Evolutionary conservation across 1,140 invertebrate genomes (phyloP).

Genomic region (Temnothorax nylanderi): DNA sequence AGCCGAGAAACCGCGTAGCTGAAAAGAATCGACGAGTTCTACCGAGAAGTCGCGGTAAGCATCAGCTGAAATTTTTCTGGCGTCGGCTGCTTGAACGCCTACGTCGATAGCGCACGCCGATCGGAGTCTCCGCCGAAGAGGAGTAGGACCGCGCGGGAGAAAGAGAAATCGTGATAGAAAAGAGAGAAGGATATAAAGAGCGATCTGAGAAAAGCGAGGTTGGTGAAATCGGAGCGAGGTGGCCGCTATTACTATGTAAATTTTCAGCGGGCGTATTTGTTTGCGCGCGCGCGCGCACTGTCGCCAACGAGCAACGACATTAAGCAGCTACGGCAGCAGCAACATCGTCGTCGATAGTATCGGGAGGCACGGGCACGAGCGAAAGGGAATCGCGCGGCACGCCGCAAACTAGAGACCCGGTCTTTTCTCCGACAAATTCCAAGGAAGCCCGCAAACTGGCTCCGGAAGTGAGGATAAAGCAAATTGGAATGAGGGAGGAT

Average conservation of each 20-base stretch:
- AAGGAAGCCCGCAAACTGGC: conserved; percentile 83
- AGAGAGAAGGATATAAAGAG: not conserved
- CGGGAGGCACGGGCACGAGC: not conserved
- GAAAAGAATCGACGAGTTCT: not conserved
- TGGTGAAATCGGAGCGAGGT: conserved; percentile 5
- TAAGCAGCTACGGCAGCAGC: conserved; percentile 7
- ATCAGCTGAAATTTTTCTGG: not conserved
- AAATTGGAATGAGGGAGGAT: conserved; percentile 86
- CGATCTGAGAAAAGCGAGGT: conserved; percentile 4
- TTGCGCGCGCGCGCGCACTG: conserved; percentile 69
- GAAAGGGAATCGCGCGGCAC: not conserved
- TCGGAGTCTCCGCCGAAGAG: not conserved
- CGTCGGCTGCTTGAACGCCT: not conserved
- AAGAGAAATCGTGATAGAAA: not conserved
- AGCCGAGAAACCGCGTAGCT: not conserved
- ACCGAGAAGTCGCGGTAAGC: not conserved
- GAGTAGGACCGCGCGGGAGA: not conserved
- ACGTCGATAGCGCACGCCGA: conserved; percentile 8
- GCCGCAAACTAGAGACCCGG: conserved; percentile 2
- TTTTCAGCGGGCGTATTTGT: conserved; percentile 43
- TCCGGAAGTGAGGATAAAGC: conserved; percentile 85
- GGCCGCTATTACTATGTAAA: conserved; percentile 73
- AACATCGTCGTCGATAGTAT: not conserved
- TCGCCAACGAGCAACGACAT: conserved; percentile 26
- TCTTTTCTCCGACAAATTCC: conserved; percentile 57